Conservation (phyloP, 2,797 vertebrate species). For the Coregonus ussuriensis region DNA sequence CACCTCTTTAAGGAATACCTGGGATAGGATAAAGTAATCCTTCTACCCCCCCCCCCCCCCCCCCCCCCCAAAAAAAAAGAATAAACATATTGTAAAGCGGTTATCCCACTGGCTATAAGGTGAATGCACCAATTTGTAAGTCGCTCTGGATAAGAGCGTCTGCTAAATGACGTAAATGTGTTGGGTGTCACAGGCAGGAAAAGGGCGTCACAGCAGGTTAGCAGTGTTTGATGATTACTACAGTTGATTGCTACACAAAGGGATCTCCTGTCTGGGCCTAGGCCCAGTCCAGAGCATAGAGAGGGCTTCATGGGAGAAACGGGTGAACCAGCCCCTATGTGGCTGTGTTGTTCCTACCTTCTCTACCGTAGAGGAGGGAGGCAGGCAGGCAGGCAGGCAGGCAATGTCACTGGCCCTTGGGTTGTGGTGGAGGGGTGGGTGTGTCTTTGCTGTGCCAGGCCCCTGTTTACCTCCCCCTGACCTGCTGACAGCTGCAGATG, state of each 20-base stretch:
- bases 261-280: conserved; percentile 8
- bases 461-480: conserved; percentile 66
- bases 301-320: conserved; percentile 23
- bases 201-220: conserved; percentile 27
- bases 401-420: conserved; percentile 42
- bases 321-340: conserved; percentile 24
- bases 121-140: too few species aligned
- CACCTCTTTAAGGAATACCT: too few species aligned
- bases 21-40: too few species aligned
- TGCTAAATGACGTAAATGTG: not conserved
- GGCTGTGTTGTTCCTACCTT: conserved; percentile 11
- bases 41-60: too few species aligned
- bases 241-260: conserved; percentile 18
- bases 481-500: conserved; percentile 82
- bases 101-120: too few species aligned
- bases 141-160: too few species aligned
- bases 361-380: conserved; percentile 2
- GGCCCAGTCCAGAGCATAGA: not conserved
- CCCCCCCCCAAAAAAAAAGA: too few species aligned
- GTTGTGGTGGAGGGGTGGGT: conserved; percentile 14
- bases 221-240: conserved; percentile 17
- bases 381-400: conserved; percentile 12
- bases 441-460: conserved; percentile 67
- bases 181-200: conserved; percentile 19
- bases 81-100: too few species aligned